Percentiles rank a stretch among this genome's conserved stretches.
phyloP scores from a whole-genome alignment of 2,113 vertebrate species.

The Pteruthius melanotis region DNA sequence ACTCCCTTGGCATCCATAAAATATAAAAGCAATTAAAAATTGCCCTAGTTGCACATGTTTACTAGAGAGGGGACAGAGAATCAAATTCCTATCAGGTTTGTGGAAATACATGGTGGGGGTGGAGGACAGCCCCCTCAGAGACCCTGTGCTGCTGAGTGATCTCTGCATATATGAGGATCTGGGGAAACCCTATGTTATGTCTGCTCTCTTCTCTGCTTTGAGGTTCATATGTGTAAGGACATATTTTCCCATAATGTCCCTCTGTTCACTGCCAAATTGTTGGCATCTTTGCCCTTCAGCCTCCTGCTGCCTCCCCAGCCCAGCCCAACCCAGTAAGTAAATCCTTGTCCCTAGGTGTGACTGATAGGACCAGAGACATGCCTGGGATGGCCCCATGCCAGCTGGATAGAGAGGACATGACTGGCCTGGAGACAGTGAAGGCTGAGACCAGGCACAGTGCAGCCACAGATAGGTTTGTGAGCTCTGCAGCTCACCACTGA shows the following conservation, averaged over 20 bases:
- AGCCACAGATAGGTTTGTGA: neutral
- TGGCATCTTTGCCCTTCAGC: neutral
- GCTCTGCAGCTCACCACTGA: neutral
- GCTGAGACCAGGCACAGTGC: neutral
- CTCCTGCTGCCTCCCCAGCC: neutral
- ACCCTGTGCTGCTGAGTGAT: neutral
- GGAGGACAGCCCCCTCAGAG: neutral
- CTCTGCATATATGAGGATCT: neutral
- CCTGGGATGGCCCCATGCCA: neutral
- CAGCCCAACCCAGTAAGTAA: neutral
- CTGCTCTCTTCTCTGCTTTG: neutral
- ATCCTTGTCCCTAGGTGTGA: neutral
- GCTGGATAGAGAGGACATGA: accelerated
- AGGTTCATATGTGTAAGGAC: neutral
- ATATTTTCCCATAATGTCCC: accelerated
- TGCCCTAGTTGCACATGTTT: neutral
- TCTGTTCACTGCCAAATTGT: neutral
- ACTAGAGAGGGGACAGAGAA: neutral
- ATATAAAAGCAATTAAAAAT: neutral
- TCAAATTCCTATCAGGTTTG: neutral
- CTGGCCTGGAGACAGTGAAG: neutral
- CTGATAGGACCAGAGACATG: neutral
- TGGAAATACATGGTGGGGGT: neutral
- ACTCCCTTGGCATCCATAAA: accelerated
- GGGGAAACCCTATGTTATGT: neutral